Evolutionary conservation across 2,113 vertebrate species (phyloP).

Genomic region (Sylvilagus bachmani): DNA sequence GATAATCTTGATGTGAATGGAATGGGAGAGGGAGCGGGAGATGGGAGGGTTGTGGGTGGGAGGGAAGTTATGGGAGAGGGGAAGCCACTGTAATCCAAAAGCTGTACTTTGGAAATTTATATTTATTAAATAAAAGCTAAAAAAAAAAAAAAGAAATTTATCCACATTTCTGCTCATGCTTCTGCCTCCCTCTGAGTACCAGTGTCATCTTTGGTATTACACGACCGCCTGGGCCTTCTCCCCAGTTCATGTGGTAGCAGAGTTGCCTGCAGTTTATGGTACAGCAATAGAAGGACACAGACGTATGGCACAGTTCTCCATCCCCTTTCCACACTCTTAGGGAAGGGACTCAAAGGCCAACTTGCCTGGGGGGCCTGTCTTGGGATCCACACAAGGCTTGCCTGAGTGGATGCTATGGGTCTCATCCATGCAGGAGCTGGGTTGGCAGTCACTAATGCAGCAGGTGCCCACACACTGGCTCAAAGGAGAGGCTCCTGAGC

Average conservation of each 20-base stretch:
- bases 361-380: background rate
- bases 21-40: too few relatives aligned
- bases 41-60: too few relatives aligned
- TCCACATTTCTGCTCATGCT: background rate
- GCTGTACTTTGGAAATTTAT: too few relatives aligned
- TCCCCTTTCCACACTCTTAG: background rate
- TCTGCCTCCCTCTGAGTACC: background rate
- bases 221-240: background rate
- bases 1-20: too few relatives aligned
- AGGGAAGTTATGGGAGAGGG: too few relatives aligned
- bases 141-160: too few relatives aligned
- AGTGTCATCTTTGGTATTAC: background rate
- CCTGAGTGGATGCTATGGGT: too few relatives aligned
- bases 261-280: background rate
- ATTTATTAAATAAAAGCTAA: too few relatives aligned
- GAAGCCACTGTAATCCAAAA: too few relatives aligned
- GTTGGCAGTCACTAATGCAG: background rate
- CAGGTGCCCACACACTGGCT: fast-evolving
- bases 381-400: background rate
- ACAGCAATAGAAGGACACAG: background rate
- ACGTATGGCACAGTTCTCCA: background rate
- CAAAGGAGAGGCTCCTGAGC: background rate
- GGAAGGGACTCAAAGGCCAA: background rate
- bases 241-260: background rate
- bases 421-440: too few relatives aligned